These are phyloP conservation scores for Leptatherina wallacei DNA, from an alignment of 2,797 vertebrate species.

Conservation along the genomic window DNA sequence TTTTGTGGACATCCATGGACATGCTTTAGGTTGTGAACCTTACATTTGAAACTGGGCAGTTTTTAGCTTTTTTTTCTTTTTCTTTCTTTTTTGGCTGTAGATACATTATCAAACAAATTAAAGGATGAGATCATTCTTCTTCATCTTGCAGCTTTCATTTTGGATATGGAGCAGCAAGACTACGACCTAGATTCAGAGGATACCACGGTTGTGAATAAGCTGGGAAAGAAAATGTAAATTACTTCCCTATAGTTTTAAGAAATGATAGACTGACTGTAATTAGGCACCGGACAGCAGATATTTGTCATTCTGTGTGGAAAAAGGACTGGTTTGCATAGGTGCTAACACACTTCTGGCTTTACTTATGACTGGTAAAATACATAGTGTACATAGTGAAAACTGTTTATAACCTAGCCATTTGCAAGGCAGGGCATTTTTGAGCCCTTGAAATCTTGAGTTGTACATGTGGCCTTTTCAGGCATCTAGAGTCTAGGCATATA, in stretches of 20 bases:
- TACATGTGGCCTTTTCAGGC: no score
- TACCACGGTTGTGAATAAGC: neutral
- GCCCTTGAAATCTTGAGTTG: neutral
- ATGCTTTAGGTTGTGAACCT: neutral
- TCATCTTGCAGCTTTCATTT: slow-evolving; percentile 20
- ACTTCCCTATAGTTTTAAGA: slow-evolving; percentile 4
- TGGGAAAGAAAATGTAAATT: slow-evolving; percentile 13
- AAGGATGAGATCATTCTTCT: slow-evolving; percentile 14
- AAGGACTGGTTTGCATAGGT: neutral
- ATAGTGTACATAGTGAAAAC: neutral
- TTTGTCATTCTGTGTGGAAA: slow-evolving; percentile 11
- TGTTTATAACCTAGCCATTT: neutral
- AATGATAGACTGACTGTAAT: slow-evolving; percentile 14
- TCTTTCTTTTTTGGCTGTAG: neutral
- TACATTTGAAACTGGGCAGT: neutral
- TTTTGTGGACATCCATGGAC: neutral
- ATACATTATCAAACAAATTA: slow-evolving; percentile 15
- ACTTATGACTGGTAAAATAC: neutral
- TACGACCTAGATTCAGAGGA: slow-evolving; percentile 24
- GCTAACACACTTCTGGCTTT: neutral
- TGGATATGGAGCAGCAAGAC: slow-evolving; percentile 10
- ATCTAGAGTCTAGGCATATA: no score
- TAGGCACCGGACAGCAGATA: neutral
- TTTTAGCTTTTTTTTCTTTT: neutral
- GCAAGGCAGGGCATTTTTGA: neutral